Conservation (phyloP, 2,113 vertebrate species). For the Pica pica region DNA sequence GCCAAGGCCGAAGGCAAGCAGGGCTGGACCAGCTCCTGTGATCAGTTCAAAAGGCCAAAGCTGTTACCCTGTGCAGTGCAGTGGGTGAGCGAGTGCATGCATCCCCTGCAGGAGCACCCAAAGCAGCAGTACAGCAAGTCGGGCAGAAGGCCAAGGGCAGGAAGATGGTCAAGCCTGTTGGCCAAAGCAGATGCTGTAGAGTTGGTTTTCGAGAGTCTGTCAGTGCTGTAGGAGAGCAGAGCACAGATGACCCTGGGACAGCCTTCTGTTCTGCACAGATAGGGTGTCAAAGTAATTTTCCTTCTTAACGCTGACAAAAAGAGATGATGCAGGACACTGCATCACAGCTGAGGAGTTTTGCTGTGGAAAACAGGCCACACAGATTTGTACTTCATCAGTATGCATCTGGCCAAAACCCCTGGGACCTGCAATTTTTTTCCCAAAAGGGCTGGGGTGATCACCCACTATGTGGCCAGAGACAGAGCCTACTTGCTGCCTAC, state of each 20-base stretch:
- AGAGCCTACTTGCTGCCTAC: background rate
- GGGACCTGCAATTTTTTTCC: background rate
- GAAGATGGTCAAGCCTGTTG: background rate
- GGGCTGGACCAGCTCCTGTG: background rate
- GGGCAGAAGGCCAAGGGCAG: background rate
- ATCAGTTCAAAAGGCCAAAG: background rate
- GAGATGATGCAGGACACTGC: background rate
- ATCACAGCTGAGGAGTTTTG: background rate
- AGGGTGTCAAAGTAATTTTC: background rate
- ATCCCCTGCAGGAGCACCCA: background rate
- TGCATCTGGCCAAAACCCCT: background rate
- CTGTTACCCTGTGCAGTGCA: background rate
- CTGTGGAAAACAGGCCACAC: background rate
- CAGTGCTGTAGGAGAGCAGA: background rate
- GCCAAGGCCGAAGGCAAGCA: background rate
- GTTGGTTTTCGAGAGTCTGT: background rate
- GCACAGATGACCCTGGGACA: background rate
- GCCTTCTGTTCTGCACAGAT: background rate
- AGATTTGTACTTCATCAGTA: background rate
- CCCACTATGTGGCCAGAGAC: fast-evolving
- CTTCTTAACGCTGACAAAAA: background rate
- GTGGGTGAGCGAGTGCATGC: background rate
- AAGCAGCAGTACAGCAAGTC: background rate
- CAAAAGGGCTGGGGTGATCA: background rate
- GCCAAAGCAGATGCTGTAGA: background rate